These are phyloP conservation scores for Oophaga pumilio DNA, from an alignment of 2,113 vertebrate genomes.

Conservation along the genomic window DNA sequence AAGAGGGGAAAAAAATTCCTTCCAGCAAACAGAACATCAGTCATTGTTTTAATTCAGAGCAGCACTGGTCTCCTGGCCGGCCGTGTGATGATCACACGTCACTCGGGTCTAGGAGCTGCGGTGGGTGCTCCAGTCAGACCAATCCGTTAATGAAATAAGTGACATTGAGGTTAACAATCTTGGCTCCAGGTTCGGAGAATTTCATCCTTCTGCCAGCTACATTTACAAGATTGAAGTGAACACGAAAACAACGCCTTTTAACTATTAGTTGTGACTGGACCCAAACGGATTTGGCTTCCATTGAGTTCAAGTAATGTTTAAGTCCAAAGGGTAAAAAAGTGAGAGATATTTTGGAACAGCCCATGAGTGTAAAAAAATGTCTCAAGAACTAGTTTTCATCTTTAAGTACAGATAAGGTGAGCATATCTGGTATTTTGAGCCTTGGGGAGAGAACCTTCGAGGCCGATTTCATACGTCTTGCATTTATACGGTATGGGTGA, in stretches of 20 bases:
- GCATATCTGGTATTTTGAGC: too few species aligned
- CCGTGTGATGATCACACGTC: neutral
- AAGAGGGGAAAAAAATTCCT: neutral
- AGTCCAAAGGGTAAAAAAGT: neutral
- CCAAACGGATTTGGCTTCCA: neutral
- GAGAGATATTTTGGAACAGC: neutral
- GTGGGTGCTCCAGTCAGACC: neutral
- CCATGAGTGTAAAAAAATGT: too few species aligned
- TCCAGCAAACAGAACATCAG: conserved; percentile 7
- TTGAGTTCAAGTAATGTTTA: neutral
- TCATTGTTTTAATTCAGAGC: neutral
- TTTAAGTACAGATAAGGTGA: neutral
- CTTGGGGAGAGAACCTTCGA: too few species aligned
- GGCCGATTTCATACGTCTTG: too few species aligned
- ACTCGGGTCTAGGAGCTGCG: neutral
- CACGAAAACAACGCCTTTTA: neutral
- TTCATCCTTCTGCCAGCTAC: neutral
- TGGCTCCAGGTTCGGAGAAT: neutral
- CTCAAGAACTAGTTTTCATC: neutral
- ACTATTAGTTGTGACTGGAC: neutral
- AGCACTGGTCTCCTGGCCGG: neutral
- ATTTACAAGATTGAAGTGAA: neutral
- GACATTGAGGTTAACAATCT: neutral
- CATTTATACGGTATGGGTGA: too few species aligned
- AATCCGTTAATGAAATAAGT: conserved; percentile 20